These are phyloP conservation scores for Myotis myotis DNA, from an alignment of 2,797 vertebrate species.

Conservation along the genomic window DNA sequence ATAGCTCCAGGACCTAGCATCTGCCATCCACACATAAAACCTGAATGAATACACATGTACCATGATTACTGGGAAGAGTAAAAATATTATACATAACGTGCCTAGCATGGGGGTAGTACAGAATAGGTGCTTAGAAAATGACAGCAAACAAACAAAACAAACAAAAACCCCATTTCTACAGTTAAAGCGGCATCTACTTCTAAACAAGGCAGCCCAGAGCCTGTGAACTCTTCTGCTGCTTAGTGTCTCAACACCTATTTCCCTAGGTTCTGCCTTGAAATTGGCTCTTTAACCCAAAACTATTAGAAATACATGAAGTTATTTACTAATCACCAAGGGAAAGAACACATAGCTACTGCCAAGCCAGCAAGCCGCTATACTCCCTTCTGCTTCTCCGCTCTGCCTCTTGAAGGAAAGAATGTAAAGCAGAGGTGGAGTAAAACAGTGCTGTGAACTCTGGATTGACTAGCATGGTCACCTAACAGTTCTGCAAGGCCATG, in stretches of 20 bases:
- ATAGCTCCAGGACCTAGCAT: neutral
- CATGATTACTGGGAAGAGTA: slow-evolving; percentile 2
- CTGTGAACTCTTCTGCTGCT: slow-evolving; percentile 36
- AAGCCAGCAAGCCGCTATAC: neutral
- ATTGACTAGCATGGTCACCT: neutral
- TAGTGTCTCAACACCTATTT: slow-evolving; percentile 46
- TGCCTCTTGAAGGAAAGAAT: neutral
- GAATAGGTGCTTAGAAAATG: slow-evolving; percentile 32
- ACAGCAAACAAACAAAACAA: neutral
- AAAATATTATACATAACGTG: neutral
- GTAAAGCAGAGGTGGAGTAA: neutral
- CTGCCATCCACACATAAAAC: neutral
- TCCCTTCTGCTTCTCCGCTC: neutral
- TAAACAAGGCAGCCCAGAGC: neutral
- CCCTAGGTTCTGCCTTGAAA: slow-evolving; percentile 51
- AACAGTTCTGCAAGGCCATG: slow-evolving; percentile 22
- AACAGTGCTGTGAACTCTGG: neutral
- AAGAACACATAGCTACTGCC: neutral
- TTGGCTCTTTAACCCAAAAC: slow-evolving; percentile 60
- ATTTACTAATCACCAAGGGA: slow-evolving; percentile 34
- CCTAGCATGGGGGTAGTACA: neutral
- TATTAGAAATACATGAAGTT: slow-evolving; percentile 45
- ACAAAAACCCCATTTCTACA: neutral
- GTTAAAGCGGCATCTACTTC: neutral
- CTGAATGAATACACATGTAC: neutral